Evolutionary conservation across 2,797 vertebrate genomes (phyloP).

Genomic region (Brotula barbata): DNA sequence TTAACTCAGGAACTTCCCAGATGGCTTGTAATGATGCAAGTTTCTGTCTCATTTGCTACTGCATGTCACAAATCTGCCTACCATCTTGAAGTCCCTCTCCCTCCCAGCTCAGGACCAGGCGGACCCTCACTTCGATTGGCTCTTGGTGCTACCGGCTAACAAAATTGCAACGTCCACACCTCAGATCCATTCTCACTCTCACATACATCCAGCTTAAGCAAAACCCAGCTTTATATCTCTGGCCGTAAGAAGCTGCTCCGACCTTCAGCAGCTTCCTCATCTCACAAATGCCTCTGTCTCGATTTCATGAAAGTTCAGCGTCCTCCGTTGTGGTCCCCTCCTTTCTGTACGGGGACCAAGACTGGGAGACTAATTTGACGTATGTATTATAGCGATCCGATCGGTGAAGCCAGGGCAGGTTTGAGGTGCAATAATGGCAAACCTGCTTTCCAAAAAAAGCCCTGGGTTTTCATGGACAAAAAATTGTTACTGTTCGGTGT

Average conservation of each 20-base stretch:
- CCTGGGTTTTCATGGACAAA: conserved; percentile 67
- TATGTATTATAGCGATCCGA: conserved; percentile 54
- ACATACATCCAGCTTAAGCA: conserved; percentile 39
- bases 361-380: conserved; percentile 32
- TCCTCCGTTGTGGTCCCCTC: conserved; percentile 31
- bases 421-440: conserved; percentile 80
- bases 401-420: conserved; percentile 70
- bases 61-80: conserved; percentile 33
- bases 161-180: conserved; percentile 8
- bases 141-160: conserved; percentile 23
- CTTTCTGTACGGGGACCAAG: conserved; percentile 2
- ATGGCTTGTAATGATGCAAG: conserved; percentile 50
- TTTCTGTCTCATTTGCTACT: conserved; percentile 42
- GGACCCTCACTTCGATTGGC: conserved; percentile 11
- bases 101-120: conserved; percentile 65
- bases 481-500: conserved; percentile 78
- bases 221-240: conserved; percentile 46
- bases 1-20: conserved; percentile 74
- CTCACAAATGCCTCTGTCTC: conserved; percentile 64
- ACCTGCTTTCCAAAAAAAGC: conserved; percentile 73
- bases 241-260: conserved; percentile 51
- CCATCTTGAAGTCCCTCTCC: conserved; percentile 43
- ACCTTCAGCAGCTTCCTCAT: conserved; percentile 67
- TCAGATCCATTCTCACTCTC: conserved; percentile 46
- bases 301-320: conserved; percentile 34